Evolutionary conservation across 2,888 invertebrate genomes (phyloP).

Genomic region (Prosopocoilus inquinatus): DNA sequence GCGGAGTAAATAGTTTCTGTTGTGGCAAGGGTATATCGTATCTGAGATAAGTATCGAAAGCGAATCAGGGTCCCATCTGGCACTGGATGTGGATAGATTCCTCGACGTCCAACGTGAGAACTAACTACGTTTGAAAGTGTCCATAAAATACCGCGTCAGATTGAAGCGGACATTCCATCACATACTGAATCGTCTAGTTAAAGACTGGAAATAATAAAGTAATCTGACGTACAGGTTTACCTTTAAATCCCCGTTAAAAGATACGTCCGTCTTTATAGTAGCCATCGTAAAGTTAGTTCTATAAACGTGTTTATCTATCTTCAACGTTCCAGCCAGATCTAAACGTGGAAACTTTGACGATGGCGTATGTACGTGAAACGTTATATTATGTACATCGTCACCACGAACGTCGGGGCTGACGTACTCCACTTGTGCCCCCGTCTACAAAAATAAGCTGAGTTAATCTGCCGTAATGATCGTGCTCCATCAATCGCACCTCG

Average conservation of each 20-base stretch:
- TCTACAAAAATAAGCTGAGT: conserved; percentile 38
- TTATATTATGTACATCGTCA: conserved; percentile 48
- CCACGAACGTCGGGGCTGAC: conserved; percentile 47
- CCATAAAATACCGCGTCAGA: conserved; percentile 1
- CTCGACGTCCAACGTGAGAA: background rate
- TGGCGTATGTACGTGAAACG: conserved; percentile 57
- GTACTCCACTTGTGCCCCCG: conserved; percentile 55
- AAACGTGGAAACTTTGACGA: conserved; percentile 53
- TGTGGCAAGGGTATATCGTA: conserved; percentile 20
- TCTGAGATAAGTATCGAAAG: conserved; percentile 19
- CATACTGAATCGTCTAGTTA: background rate
- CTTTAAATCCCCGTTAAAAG: conserved; percentile 57
- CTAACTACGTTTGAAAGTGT: background rate
- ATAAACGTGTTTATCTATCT: conserved; percentile 54
- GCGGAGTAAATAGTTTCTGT: conserved; percentile 35
- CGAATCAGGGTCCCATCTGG: conserved; percentile 2
- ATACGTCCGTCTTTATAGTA: conserved; percentile 54
- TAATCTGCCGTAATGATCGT: conserved; percentile 21
- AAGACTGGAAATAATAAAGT: conserved; percentile 4
- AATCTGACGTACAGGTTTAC: conserved; percentile 36
- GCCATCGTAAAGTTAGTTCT: conserved; percentile 53
- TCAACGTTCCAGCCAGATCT: conserved; percentile 49
- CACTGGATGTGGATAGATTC: background rate
- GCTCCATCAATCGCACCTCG: conserved; percentile 41
- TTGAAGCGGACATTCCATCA: conserved; percentile 1